phyloP scores from a whole-genome alignment of 2,888 invertebrate species.

The Pristionchus mayeri region DNA sequence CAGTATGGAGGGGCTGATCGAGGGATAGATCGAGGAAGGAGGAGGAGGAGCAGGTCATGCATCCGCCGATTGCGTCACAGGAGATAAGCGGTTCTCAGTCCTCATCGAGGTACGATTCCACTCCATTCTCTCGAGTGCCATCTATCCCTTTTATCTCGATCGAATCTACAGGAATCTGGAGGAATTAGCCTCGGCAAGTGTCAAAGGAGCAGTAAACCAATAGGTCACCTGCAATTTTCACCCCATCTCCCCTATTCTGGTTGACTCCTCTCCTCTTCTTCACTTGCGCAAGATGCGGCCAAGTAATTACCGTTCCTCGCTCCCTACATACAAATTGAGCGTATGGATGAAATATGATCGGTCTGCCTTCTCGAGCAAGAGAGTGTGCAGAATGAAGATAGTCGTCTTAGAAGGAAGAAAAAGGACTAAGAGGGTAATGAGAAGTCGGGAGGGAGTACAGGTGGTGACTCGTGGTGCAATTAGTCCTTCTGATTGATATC shows the following conservation, averaged over 20 bases:
- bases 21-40: not conserved
- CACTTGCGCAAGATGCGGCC: conserved; percentile 14
- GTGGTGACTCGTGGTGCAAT: conserved; percentile 30
- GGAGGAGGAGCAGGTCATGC: conserved; percentile 8
- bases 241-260: too few relatives aligned
- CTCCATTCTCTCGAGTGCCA: not conserved
- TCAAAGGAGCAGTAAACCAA: conserved; percentile 15
- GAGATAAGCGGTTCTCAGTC: conserved; percentile 30
- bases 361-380: too few relatives aligned
- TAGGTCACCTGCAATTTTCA: too few relatives aligned
- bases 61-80: conserved; percentile 26
- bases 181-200: not conserved
- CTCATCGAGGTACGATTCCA: not conserved
- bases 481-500: conserved; percentile 29
- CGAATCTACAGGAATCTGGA: conserved; percentile 2
- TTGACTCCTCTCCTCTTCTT: not conserved
- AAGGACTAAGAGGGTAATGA: conserved; percentile 43
- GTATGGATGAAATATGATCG: conserved; percentile 44
- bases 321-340: conserved; percentile 39
- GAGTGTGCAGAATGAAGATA: not conserved
- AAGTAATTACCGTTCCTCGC: conserved; percentile 1
- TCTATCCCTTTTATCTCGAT: not conserved
- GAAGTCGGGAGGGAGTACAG: conserved; percentile 42
- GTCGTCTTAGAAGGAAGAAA: not conserved
- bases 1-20: conserved; percentile 26